Conservation (phyloP, 2,888 invertebrate genomes). For the Erannis defoliaria region DNA sequence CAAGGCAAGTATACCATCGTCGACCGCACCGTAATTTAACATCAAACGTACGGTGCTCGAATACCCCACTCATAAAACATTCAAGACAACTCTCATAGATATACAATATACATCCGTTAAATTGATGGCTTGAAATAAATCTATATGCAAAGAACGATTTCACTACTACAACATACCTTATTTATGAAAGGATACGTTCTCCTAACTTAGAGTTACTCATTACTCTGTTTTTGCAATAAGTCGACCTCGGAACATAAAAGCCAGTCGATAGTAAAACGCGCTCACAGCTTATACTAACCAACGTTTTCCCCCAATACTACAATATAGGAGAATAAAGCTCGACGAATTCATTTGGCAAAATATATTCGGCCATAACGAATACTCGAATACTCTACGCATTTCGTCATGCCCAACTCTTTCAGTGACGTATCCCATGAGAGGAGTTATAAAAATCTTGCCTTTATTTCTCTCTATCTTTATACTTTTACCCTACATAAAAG, state of each 20-base stretch:
- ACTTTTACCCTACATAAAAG: slow-evolving; percentile 34
- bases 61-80: too few relatives aligned
- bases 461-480: slow-evolving; percentile 36
- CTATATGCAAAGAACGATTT: background rate
- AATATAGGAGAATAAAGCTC: background rate
- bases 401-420: slow-evolving; percentile 25
- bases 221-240: background rate
- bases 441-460: slow-evolving; percentile 35
- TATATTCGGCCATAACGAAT: slow-evolving; percentile 17
- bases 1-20: too few relatives aligned
- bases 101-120: too few relatives aligned
- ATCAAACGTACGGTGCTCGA: too few relatives aligned
- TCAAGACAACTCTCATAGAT: too few relatives aligned
- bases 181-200: too few relatives aligned
- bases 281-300: slow-evolving; percentile 5
- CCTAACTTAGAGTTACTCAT: background rate
- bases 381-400: slow-evolving; percentile 19
- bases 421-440: slow-evolving; percentile 22
- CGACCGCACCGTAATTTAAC: too few relatives aligned
- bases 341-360: slow-evolving; percentile 23
- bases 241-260: background rate
- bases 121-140: too few relatives aligned
- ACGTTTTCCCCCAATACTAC: background rate
- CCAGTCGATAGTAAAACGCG: slow-evolving; percentile 9
- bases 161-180: too few relatives aligned